These are phyloP conservation scores for Gymnocheta viridis DNA, from an alignment of 2,888 invertebrate genomes.

Conservation along the genomic window DNA sequence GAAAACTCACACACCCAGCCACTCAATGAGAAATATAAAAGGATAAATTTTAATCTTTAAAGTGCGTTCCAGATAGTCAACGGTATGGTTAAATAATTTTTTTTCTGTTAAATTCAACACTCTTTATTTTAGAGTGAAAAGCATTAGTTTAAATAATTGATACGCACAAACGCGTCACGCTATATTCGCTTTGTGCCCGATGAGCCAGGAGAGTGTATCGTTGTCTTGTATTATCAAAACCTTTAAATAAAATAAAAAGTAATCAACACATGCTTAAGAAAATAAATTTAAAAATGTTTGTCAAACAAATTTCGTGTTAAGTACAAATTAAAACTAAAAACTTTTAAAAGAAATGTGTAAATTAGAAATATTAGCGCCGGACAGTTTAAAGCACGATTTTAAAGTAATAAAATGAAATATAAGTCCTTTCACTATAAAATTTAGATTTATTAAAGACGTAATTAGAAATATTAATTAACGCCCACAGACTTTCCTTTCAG, in stretches of 20 bases:
- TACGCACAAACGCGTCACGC: not conserved
- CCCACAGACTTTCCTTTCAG: not conserved
- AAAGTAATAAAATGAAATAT: too few species aligned
- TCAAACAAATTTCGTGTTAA: slow-evolving; percentile 34
- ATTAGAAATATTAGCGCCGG: not conserved
- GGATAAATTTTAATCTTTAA: not conserved
- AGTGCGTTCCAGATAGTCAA: slow-evolving; percentile 4
- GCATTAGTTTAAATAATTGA: not conserved
- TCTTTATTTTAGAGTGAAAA: not conserved
- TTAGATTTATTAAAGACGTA: slow-evolving; percentile 19
- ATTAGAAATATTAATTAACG: slow-evolving; percentile 49
- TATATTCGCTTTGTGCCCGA: too few species aligned
- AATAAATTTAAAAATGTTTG: not conserved
- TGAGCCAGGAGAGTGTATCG: too few species aligned
- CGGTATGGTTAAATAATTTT: not conserved
- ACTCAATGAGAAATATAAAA: not conserved
- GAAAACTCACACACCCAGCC: not conserved
- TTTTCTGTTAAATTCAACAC: not conserved
- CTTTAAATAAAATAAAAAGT: not conserved
- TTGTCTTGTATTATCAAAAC: not conserved
- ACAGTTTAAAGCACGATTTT: too few species aligned
- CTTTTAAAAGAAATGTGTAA: not conserved
- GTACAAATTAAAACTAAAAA: not conserved
- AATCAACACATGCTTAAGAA: slow-evolving; percentile 30
- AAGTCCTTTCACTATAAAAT: not conserved